phyloP scores from a whole-genome alignment of 2,888 invertebrate species.

The Diadegma fenestrale region DNA sequence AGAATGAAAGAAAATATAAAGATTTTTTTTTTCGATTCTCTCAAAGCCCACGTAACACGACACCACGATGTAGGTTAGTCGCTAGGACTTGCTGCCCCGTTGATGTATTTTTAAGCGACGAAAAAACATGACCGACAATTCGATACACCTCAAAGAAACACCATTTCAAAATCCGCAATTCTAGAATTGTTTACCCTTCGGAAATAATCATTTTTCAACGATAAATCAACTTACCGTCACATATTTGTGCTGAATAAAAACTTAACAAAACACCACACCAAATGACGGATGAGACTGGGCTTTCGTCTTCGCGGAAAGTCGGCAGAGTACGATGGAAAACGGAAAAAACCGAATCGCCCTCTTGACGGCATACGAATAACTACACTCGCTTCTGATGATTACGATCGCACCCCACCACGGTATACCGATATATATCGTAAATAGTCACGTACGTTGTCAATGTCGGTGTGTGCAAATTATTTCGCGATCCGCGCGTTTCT shows the following conservation, averaged over 20 bases:
- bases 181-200: not conserved
- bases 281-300: constrained; percentile 74
- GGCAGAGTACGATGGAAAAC: not conserved
- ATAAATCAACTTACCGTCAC: constrained; percentile 79
- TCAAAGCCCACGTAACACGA: constrained; percentile 64
- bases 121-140: constrained; percentile 31
- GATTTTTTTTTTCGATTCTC: constrained; percentile 35
- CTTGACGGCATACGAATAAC: constrained; percentile 66
- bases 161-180: constrained; percentile 2
- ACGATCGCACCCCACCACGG: not conserved
- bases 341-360: constrained; percentile 74
- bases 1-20: constrained; percentile 18
- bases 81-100: constrained; percentile 51
- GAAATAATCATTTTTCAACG: constrained; percentile 2
- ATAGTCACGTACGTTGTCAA: constrained; percentile 11
- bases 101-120: constrained; percentile 56
- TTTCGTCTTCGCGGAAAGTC: constrained; percentile 12
- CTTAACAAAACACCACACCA: constrained; percentile 75
- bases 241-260: constrained; percentile 79
- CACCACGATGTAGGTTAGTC: constrained; percentile 64
- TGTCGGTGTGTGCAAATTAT: not conserved
- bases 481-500: no score
- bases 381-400: constrained; percentile 41
- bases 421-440: not conserved
- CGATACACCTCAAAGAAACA: not conserved